A percentile compares a stretch with the other conserved stretches of the same genome.
Evolutionary conservation across 2,888 invertebrate species (phyloP).

Genomic region (Lamellibrachia columna): DNA sequence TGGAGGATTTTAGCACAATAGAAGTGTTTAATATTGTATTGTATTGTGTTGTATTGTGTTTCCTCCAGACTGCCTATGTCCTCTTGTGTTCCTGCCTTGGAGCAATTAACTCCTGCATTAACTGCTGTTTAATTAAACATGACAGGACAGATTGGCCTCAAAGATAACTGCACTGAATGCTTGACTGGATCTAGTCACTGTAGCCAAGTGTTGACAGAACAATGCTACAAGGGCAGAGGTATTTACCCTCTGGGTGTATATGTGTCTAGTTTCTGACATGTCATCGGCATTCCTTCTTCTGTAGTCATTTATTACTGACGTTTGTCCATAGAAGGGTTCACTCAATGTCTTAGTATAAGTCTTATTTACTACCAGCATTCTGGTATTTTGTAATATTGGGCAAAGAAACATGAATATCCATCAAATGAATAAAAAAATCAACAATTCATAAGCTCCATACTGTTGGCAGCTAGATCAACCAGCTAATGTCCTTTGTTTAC

Average conservation of each 20-base stretch:
- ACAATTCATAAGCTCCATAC: no score
- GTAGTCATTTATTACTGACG: neutral
- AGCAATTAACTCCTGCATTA: neutral
- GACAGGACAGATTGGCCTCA: neutral
- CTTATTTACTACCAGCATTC: neutral
- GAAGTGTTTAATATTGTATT: no score
- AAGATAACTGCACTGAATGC: neutral
- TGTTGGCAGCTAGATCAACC: no score
- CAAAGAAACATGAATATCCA: neutral
- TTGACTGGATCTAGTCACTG: neutral
- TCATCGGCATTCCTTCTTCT: neutral
- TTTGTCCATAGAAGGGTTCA: neutral
- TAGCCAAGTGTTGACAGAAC: neutral
- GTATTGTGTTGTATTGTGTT: neutral
- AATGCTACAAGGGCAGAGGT: neutral
- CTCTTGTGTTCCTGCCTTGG: neutral
- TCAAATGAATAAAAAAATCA: no score
- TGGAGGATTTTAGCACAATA: no score
- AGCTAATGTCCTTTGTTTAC: no score
- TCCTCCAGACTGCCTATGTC: neutral
- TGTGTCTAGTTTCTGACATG: neutral
- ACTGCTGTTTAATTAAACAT: neutral
- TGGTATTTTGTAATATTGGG: neutral
- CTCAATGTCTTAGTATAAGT: neutral
- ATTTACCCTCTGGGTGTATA: neutral